Evolutionary conservation across 2,797 vertebrate species (phyloP).

Genomic region (Myripristis murdjan): DNA sequence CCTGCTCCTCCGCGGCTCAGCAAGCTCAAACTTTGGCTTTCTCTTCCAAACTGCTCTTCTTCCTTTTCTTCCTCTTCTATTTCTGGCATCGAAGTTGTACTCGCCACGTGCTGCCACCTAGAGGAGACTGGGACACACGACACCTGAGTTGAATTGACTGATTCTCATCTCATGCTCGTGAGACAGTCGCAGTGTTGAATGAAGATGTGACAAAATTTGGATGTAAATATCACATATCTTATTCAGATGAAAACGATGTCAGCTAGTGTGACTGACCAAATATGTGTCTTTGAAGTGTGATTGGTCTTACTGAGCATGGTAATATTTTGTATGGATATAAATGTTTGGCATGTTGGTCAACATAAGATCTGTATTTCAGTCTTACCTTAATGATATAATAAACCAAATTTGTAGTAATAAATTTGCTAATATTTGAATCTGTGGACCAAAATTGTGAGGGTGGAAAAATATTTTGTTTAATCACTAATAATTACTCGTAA

Average conservation of each 20-base stretch:
- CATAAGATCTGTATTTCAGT: constrained; percentile 17
- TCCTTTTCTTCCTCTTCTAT: constrained; percentile 36
- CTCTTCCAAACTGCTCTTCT: accelerated
- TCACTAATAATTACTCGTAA: not conserved
- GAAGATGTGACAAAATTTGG: no score
- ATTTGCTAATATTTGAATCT: constrained; percentile 23
- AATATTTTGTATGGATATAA: constrained; percentile 5
- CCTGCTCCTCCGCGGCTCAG: not conserved
- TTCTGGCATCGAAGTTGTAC: no score
- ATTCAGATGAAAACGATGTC: no score
- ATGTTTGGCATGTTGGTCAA: constrained; percentile 45
- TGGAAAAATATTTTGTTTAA: constrained; percentile 5
- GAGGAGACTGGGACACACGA: not conserved
- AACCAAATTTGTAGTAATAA: constrained; percentile 32
- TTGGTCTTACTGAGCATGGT: no score
- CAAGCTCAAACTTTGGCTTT: not conserved
- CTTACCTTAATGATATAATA: constrained; percentile 22
- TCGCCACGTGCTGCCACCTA: constrained; percentile 33
- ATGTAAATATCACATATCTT: no score
- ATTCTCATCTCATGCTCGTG: no score
- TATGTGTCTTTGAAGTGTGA: no score
- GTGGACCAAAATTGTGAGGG: constrained; percentile 27
- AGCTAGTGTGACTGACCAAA: no score
- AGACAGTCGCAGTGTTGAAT: no score
- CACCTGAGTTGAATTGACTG: no score